A percentile compares a stretch with the other conserved stretches of the same genome.
Evolutionary conservation across 2,888 invertebrate species (phyloP).

Genomic region (Synanthedon formicaeformis): DNA sequence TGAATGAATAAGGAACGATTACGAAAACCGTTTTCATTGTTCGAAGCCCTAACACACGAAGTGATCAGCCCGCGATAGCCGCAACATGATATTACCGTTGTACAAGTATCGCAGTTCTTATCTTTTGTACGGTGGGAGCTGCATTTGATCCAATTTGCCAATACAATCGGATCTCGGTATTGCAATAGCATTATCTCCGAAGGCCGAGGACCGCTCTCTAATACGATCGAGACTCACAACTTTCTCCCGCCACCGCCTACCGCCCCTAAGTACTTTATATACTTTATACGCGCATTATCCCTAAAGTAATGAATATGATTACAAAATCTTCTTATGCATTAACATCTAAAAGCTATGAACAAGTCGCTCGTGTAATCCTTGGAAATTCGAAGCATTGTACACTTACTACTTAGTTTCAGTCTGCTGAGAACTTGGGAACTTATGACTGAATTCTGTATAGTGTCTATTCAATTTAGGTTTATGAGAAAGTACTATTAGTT

Average conservation of each 20-base stretch:
- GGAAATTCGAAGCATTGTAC: too few relatives aligned
- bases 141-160: constrained; percentile 72
- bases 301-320: too few relatives aligned
- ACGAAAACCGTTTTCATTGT: constrained; percentile 18
- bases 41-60: constrained; percentile 24
- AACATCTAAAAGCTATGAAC: too few relatives aligned
- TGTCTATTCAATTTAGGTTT: too few relatives aligned
- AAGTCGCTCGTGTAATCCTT: too few relatives aligned
- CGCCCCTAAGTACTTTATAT: not conserved
- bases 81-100: constrained; percentile 49
- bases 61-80: constrained; percentile 37
- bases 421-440: too few relatives aligned
- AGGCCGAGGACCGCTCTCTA: constrained; percentile 44
- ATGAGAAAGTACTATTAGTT: too few relatives aligned
- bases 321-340: too few relatives aligned
- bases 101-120: constrained; percentile 50
- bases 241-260: constrained; percentile 18
- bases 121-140: constrained; percentile 65
- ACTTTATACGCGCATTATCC: too few relatives aligned
- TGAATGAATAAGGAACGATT: constrained; percentile 21
- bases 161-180: constrained; percentile 67
- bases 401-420: too few relatives aligned
- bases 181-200: constrained; percentile 65
- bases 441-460: too few relatives aligned
- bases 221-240: constrained; percentile 51